A percentile compares a stretch with the other conserved stretches of the same genome.
These are phyloP conservation scores for Thripadectes ignobilis DNA, from an alignment of 2,797 vertebrate genomes.

Conservation along the genomic window DNA sequence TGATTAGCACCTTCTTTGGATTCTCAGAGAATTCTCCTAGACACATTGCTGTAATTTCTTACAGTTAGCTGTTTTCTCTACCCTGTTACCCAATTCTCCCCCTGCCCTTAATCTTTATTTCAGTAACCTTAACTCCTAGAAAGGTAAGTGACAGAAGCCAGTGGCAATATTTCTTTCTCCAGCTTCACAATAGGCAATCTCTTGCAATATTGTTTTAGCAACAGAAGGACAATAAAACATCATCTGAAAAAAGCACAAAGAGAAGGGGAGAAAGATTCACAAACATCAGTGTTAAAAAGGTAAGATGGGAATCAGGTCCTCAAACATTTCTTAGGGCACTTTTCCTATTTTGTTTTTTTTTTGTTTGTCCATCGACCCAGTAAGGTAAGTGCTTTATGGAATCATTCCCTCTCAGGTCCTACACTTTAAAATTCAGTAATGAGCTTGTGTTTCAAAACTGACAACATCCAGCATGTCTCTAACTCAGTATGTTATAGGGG, in stretches of 20 bases:
- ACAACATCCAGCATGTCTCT: neutral
- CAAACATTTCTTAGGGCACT: neutral
- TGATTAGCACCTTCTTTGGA: neutral
- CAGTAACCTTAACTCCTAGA: neutral
- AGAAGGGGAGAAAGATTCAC: neutral
- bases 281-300: neutral
- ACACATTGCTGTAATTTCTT: neutral
- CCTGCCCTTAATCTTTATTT: neutral
- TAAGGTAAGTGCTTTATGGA: neutral
- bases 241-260: neutral
- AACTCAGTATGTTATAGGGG: neutral
- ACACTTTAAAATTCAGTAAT: neutral
- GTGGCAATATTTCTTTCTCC: neutral
- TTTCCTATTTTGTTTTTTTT: neutral
- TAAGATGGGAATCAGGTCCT: neutral
- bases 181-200: neutral
- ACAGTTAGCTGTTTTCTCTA: neutral
- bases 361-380: neutral
- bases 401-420: neutral
- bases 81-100: neutral
- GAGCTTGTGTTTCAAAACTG: neutral
- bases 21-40: neutral
- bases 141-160: neutral
- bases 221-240: neutral
- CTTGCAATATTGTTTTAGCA: neutral